Conservation (phyloP, 2,888 invertebrate genomes). For the Stratiomys singularior region DNA sequence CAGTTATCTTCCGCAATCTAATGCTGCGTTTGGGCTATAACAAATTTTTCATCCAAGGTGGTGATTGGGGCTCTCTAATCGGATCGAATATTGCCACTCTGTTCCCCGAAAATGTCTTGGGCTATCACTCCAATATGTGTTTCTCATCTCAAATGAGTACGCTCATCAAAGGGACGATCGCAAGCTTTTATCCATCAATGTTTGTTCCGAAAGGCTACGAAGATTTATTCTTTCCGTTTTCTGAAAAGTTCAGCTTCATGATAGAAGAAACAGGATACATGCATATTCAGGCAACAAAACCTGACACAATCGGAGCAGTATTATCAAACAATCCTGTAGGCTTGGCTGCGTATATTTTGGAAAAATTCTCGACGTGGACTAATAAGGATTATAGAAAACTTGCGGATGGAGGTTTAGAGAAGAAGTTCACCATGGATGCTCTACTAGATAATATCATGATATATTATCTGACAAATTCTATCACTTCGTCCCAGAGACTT, state of each 20-base stretch:
- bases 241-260: slow-evolving; percentile 55
- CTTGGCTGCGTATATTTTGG: slow-evolving; percentile 88
- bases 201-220: slow-evolving; percentile 68
- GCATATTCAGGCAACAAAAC: slow-evolving; percentile 87
- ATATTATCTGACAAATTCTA: slow-evolving; percentile 79
- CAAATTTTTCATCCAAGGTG: slow-evolving; percentile 77
- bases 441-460: slow-evolving; percentile 80
- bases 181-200: slow-evolving; percentile 69
- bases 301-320: slow-evolving; percentile 79
- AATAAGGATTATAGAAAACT: slow-evolving; percentile 68
- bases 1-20: slow-evolving; percentile 71
- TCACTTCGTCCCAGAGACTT: slow-evolving; percentile 76
- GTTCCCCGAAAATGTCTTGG: slow-evolving; percentile 71
- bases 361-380: slow-evolving; percentile 83
- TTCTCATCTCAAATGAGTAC: slow-evolving; percentile 58
- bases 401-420: slow-evolving; percentile 74
- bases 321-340: slow-evolving; percentile 75
- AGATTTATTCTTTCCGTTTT: slow-evolving; percentile 67
- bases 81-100: slow-evolving; percentile 72
- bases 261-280: slow-evolving; percentile 71
- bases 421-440: slow-evolving; percentile 67
- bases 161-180: slow-evolving; percentile 65
- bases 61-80: slow-evolving; percentile 83
- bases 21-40: slow-evolving; percentile 75
- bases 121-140: slow-evolving; percentile 74